Evolutionary conservation across 2,113 vertebrate genomes (phyloP).

Genomic region (Platichthys stellatus): DNA sequence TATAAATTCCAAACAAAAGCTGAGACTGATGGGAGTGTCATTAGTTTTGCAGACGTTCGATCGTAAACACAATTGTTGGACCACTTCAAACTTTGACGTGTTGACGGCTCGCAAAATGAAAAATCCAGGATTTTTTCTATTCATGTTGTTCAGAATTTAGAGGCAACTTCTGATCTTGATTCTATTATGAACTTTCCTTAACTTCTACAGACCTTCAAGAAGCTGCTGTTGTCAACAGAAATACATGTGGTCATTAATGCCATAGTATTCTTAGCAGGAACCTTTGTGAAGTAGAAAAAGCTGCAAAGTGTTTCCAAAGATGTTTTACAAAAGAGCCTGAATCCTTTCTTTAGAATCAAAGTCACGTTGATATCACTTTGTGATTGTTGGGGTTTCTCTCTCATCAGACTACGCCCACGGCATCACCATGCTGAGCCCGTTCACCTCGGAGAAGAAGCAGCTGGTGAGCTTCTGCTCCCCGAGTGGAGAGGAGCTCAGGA

Average conservation of each 20-base stretch:
- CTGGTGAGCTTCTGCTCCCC: conserved; percentile 96
- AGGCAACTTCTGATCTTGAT: too few species aligned
- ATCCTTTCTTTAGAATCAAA: not conserved
- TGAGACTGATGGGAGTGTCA: not conserved
- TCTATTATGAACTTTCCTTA: too few species aligned
- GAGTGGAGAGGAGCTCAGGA: conserved; percentile 95
- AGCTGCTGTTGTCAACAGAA: too few species aligned
- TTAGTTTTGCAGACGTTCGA: not conserved
- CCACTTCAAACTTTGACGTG: not conserved
- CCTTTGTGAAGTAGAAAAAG: too few species aligned
- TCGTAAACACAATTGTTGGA: not conserved
- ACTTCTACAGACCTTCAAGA: too few species aligned
- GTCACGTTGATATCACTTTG: too few species aligned
- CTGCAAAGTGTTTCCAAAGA: not conserved
- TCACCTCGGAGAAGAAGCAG: conserved; percentile 97
- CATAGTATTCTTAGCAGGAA: not conserved
- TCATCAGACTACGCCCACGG: conserved; percentile 94
- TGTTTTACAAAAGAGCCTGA: not conserved
- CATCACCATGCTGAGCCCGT: conserved; percentile 93
- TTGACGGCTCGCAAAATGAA: not conserved
- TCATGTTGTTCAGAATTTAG: too few species aligned
- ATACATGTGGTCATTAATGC: too few species aligned
- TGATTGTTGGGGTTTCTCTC: conserved; percentile 17
- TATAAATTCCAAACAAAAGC: not conserved
- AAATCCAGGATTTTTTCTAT: not conserved